Percentiles rank a stretch among this genome's conserved stretches.
phyloP scores from a whole-genome alignment of 30 jellyfish, hydroid and myxozoan species.

The Aurelia coerulea region DNA sequence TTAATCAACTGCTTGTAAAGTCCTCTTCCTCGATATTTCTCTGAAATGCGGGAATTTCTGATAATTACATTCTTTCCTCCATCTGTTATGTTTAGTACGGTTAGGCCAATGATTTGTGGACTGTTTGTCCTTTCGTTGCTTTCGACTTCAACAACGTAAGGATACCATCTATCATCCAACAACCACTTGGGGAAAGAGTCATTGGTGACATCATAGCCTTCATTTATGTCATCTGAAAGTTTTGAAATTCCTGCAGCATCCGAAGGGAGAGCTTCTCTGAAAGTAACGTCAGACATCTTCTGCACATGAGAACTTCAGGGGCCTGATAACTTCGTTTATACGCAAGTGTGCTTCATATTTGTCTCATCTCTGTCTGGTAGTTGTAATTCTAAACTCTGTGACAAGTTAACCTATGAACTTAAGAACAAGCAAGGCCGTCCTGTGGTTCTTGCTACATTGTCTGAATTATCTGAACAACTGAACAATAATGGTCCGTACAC shows the following conservation, averaged over 20 bases:
- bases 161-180: constrained; percentile 39
- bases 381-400: too few species aligned
- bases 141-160: constrained; percentile 33
- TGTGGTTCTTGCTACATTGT: too few species aligned
- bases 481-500: too few species aligned
- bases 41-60: constrained; percentile 57
- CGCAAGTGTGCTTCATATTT: too few species aligned
- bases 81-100: constrained; percentile 43
- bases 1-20: neutral
- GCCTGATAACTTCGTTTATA: too few species aligned
- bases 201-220: constrained; percentile 34
- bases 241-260: constrained; percentile 26
- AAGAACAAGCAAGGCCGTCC: too few species aligned
- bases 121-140: neutral
- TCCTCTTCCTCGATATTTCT: constrained; percentile 23
- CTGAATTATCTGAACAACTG: too few species aligned
- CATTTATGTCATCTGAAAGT: constrained; percentile 22
- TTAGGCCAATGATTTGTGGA: constrained; percentile 45
- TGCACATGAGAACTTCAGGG: too few species aligned
- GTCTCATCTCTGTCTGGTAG: too few species aligned
- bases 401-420: too few species aligned
- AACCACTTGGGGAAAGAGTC: constrained; percentile 47
- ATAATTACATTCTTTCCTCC: constrained; percentile 45
- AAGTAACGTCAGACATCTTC: too few species aligned
- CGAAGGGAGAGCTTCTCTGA: neutral